Evolutionary conservation across 2,888 invertebrate species (phyloP), one percentile per base, ranked within the genome.

Genomic region (Caenorhabditis sp.): DNA sequence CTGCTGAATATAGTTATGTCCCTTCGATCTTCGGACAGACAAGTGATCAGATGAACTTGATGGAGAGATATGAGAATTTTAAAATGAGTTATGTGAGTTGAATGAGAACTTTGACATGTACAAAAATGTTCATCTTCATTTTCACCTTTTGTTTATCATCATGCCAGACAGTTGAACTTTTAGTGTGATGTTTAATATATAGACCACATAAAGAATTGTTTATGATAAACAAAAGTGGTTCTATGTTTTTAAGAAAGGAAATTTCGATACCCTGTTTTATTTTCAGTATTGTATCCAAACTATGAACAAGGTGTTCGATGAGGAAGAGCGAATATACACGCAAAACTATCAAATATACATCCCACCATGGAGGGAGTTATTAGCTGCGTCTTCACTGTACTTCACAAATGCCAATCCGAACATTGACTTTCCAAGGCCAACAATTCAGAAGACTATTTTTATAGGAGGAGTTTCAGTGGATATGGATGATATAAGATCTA

Each of bases 401-500:
- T 72, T 78, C 63, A 63, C 67, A 21, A 78, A 78, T 56, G 63
- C 75, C 3, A 77, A 71, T 62, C 75, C 75, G 23, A 71, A 71
- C 57, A 36, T 77, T 17, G 70, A 77, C 38, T 77, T 75, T 59
- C 72, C 78, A n/a, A 50, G 75, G 10, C 63, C 70, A 25, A 20
- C 59, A 14, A 38, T 72, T 20, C 70, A 63, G 53, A 78, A 78
- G 27, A 73, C 70, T 0, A 54, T 78, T 21, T 67, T 66, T 23
- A 73, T 78, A 31, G 78, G 72, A 25, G 78, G 78, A 52, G 73
- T 78, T n/a, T 65, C 76, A 1, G 71, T 75, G 14, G 52, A 73
- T 17, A 63, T 61, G 20, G 50, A 63, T 31, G 61, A 67, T 38
- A 64, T 70, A 20, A 60, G 38, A 52, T 61, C 59, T 0, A n/a